Evolutionary conservation across 2,113 vertebrate genomes (phyloP), one percentile per base, ranked within the genome.

Genomic region (Zapus hudsonius): DNA sequence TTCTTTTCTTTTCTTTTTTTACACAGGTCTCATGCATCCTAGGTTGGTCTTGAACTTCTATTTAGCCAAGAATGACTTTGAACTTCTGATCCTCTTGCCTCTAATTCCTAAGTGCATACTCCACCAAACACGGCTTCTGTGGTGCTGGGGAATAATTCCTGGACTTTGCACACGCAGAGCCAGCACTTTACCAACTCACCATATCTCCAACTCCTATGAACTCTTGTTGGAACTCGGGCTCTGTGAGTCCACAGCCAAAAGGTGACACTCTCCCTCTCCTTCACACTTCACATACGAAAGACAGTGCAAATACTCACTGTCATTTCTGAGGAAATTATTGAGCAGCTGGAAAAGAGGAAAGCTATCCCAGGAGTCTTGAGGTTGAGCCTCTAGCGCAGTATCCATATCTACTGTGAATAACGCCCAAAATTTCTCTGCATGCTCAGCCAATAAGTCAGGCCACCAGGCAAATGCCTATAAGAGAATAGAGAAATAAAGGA

Each of bases 341-440:
- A 99, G 98, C 64, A 99, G 98, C 94, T 99, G 99, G 97, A 99
- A 99, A 85, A 99, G 98, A 2, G 99, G 99, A 95, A 99, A 99
- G 96, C 99, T 99, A 96, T 99, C 98, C 99, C 99, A 99, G 66
- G 99, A 99, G 96, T 99, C 99, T 1, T 98, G 98, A 0, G 98
- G 98, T 95, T 99, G 99, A 33, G 98, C 98, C 87, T 98, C 98
- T 57, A 99, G 98, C 0, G 98, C 98, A 1, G 98, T 98, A 88
- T 99, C 99, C 99, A 99, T 99, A 95, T 99, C 98, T 47, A 98
- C 98, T 61, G 98, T 98, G 97, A 99, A 99, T n/a, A 99, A 98
- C 76, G 99, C 98, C 98, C 99, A 98, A 93, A 99, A 99, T n/a
- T 97, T 98, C 97, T 99, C 99, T 4, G 99, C 99, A 38, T 99